phyloP scores from a whole-genome alignment of 2,888 invertebrate species.

The Mimumesa dahlbomi region DNA sequence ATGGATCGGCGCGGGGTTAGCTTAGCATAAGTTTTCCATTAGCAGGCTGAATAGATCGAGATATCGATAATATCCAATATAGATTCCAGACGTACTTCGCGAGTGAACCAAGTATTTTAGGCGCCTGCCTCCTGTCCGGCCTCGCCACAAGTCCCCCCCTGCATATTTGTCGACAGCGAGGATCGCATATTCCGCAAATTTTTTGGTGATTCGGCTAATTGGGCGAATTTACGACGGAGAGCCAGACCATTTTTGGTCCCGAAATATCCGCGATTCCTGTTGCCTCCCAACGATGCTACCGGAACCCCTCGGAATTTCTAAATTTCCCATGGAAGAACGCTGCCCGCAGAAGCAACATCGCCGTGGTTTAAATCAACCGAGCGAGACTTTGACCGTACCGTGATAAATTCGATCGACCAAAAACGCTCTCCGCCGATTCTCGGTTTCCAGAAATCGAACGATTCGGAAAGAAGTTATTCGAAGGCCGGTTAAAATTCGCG shows the following conservation, averaged over 20 bases:
- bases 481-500: too few relatives aligned
- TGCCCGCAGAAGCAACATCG: conserved; percentile 4
- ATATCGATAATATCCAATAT: conserved; percentile 76
- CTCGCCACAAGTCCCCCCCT: conserved; percentile 11
- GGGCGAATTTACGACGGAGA: conserved; percentile 74
- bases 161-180: conserved; percentile 27
- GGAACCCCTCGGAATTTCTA: conserved; percentile 41
- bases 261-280: conserved; percentile 29
- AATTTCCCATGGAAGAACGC: conserved; percentile 30
- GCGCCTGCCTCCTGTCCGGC: conserved; percentile 27
- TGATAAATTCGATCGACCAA: conserved; percentile 1
- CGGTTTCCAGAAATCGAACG: too few relatives aligned
- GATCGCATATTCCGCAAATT: conserved; percentile 54
- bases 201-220: conserved; percentile 74
- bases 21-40: conserved; percentile 77
- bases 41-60: conserved; percentile 68
- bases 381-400: conserved; percentile 19
- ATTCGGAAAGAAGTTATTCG: too few relatives aligned
- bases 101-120: conserved; percentile 55
- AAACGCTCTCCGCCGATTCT: conserved; percentile 1
- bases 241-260: conserved; percentile 48
- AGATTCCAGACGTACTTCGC: conserved; percentile 69
- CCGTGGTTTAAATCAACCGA: conserved; percentile 7
- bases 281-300: conserved; percentile 15
- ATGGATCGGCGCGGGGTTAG: conserved; percentile 62